Evolutionary conservation across 2,797 vertebrate genomes (phyloP), one percentile per base, ranked within the genome.

Genomic region (Mormyrus proboscirostris): DNA sequence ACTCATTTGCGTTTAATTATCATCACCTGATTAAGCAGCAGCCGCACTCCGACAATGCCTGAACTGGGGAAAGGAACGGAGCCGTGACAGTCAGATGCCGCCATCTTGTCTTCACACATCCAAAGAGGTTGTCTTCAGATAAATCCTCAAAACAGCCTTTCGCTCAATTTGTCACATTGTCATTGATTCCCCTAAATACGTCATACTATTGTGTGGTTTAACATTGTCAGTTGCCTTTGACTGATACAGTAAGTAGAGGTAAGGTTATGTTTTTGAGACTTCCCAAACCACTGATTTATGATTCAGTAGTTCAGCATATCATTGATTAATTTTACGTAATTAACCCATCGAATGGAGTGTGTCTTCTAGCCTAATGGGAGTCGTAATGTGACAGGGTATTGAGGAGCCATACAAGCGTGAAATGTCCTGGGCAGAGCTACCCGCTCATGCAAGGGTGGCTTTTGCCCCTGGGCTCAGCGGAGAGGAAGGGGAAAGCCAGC

Each of bases 261-360:
- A 51, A 38, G 82, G 9, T 55, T 51, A 29, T 19, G 16, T 76
- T 53, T 53, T 10, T 12, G 25, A 53, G 84, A 22, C 10, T 51
- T n/a, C 47, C 62, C 16, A 57, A 89, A 85, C 2, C 41, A 14
- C 16, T 14, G 49, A 76, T n/a, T 65, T 53, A 47, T 65, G 88
- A 69, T 38, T 94, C 93, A 94, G 91, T 91, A 89, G 92, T 95
- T 96, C 94, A 93, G 94, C 25, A 92, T 95, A 94, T 94, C 94
- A 94, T 94, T 96, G 95, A 96, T 96, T 96, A 95, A 96, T 96
- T 94, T 95, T 94, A 95, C 92, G 92, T 94, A 96, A 96, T 96
- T 96, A 96, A 95, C 93, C 94, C 92, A 92, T 96, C 94, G 95
- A 95, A 96, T 96, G 86, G 95, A 96, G 93, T 95, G 94, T 95